phyloP scores from a whole-genome alignment of 2,113 vertebrate species.

The Triplophysa siluroides region DNA sequence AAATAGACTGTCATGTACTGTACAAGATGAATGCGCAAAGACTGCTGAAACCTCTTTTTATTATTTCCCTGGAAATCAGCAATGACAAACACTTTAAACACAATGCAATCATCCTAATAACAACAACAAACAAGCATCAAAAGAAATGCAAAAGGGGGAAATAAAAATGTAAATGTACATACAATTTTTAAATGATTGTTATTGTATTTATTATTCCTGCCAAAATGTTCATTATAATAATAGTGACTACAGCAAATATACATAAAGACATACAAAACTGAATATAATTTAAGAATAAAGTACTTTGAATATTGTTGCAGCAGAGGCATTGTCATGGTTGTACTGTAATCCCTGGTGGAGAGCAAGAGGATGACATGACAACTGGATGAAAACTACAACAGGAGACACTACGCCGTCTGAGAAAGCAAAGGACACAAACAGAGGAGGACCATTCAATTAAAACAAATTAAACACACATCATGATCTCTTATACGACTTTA shows the following conservation, averaged over 20 bases:
- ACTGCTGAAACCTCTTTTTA: slow-evolving; percentile 53
- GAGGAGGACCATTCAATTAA: not conserved
- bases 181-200: slow-evolving; percentile 36
- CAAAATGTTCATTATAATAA: slow-evolving; percentile 56
- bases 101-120: slow-evolving; percentile 62
- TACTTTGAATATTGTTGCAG: slow-evolving; percentile 58
- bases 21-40: not conserved
- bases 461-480: not conserved
- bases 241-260: slow-evolving; percentile 46
- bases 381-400: slow-evolving; percentile 51
- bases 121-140: slow-evolving; percentile 55
- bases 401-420: slow-evolving; percentile 32
- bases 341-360: slow-evolving; percentile 48
- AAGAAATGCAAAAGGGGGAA: slow-evolving; percentile 57
- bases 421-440: not conserved
- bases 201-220: slow-evolving; percentile 34
- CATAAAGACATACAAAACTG: slow-evolving; percentile 73
- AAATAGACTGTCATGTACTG: not conserved
- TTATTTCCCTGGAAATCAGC: slow-evolving; percentile 63
- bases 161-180: slow-evolving; percentile 43
- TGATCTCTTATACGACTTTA: not conserved
- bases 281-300: slow-evolving; percentile 57
- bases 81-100: slow-evolving; percentile 61
- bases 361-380: slow-evolving; percentile 47
- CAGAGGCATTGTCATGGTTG: slow-evolving; percentile 38